phyloP scores from a whole-genome alignment of 2,888 invertebrate genomes.

The Drosophila antonietae region DNA sequence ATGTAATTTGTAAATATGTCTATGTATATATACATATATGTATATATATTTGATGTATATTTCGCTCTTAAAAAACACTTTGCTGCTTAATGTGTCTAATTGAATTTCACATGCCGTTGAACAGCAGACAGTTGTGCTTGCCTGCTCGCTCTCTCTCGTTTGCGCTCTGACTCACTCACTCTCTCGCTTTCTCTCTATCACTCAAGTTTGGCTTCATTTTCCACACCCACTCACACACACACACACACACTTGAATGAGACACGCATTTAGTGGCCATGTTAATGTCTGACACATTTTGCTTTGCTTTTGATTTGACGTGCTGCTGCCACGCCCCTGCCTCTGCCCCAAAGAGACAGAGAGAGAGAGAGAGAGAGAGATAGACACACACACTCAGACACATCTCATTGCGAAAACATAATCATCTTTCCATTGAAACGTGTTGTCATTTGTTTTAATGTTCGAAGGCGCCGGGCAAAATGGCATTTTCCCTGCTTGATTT shows the following conservation, averaged over 20 bases:
- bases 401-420: slow-evolving; percentile 45
- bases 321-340: slow-evolving; percentile 2
- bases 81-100: slow-evolving; percentile 55
- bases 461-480: slow-evolving; percentile 34
- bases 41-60: slow-evolving; percentile 10
- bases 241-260: slow-evolving; percentile 27
- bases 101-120: slow-evolving; percentile 70
- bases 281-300: slow-evolving; percentile 61
- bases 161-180: too few relatives aligned
- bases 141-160: not conserved
- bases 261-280: slow-evolving; percentile 59
- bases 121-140: slow-evolving; percentile 42
- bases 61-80: slow-evolving; percentile 45
- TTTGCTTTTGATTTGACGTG: slow-evolving; percentile 43
- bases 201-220: slow-evolving; percentile 29
- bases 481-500: slow-evolving; percentile 44
- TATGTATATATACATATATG: not conserved
- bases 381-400: slow-evolving; percentile 20
- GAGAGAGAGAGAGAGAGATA: too few relatives aligned
- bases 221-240: slow-evolving; percentile 16
- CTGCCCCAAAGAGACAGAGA: not conserved
- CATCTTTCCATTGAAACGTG: slow-evolving; percentile 65
- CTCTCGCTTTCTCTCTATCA: not conserved
- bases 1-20: not conserved
- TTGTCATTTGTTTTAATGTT: slow-evolving; percentile 72